Evolutionary conservation across 1,140 invertebrate species (phyloP), one percentile per base, ranked within the genome.

Genomic region (Periplaneta americana): DNA sequence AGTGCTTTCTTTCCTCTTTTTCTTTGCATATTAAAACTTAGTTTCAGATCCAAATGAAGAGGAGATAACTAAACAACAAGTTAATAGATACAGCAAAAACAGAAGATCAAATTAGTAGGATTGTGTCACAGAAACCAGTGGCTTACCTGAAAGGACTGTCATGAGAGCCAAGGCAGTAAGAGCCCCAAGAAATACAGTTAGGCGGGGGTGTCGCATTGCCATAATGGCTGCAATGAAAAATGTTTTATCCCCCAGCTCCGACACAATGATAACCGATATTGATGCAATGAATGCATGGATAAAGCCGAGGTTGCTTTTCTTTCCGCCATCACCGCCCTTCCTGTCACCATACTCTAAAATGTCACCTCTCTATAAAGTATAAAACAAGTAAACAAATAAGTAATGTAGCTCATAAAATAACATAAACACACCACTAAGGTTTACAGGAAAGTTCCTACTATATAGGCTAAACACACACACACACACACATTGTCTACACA

Each of bases 151-250:
- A 37, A 98, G 90, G 81, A 99, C 90, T 66, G 98, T 99, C 98
- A 99, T 99, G 75, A 98, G 89, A 37, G 94, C 94, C 57, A 99
- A 90, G 13, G 98, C 98, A 39, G 92, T 90, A 84, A 99, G 97
- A 0, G 98, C 98, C 82, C 98, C 98, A 82, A 91, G 87, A 89
- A 99, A 99, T 6, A 99, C 98, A 79, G 96, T 95, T 17, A 97
- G 85, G 83, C 98, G 89, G 4, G 98, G 95, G 91, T 99, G 97
- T 86, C 96, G 93, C 98, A 99, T 99, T 4, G 98, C 97, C 97
- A 99, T 98, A 83, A 99, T 99, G 84, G 98, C 98, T 66, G 98
- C 98, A 85, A 99, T 99, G 89, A 99, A 99, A 89, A 99, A 99
- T n/a, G 98, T 99, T 90, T 99, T 99, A 89, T 99, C 98, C 0